These are phyloP conservation scores for Nemoura dubitans DNA, from an alignment of 2,888 invertebrate genomes.

Conservation along the genomic window DNA sequence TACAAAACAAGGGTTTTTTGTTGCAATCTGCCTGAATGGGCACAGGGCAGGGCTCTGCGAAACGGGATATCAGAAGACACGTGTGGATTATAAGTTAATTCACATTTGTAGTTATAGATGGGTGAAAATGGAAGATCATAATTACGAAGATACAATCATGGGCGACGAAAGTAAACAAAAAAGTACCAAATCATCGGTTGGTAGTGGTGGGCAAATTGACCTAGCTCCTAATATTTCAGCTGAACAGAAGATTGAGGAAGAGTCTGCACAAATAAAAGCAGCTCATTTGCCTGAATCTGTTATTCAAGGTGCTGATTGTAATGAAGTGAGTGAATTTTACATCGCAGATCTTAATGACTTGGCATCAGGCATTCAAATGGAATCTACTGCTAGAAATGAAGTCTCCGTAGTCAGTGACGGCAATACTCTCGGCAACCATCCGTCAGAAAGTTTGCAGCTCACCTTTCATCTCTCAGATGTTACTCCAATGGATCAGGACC, in stretches of 20 bases:
- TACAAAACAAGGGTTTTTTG: constrained; percentile 32
- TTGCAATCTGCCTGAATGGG: background rate
- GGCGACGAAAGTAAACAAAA: background rate
- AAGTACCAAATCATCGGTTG: background rate
- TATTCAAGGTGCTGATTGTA: background rate
- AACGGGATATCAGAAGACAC: background rate
- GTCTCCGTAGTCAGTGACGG: background rate
- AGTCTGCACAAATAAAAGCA: background rate
- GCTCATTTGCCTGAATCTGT: background rate
- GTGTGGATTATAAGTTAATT: background rate
- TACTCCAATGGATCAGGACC: background rate
- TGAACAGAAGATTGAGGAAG: background rate
- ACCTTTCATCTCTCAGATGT: background rate
- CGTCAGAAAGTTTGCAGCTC: background rate
- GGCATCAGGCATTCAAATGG: background rate
- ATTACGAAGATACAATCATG: background rate
- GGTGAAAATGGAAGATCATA: constrained; percentile 10
- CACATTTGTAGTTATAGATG: background rate
- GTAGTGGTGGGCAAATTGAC: constrained; percentile 3
- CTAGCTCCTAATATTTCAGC: background rate
- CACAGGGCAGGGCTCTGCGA: constrained; percentile 16
- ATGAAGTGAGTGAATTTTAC: background rate
- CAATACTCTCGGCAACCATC: background rate
- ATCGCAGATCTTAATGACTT: background rate
- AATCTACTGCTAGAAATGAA: background rate